Conservation (phyloP, 1,140 invertebrate species). For the Rhopalosiphum maidis region DNA sequence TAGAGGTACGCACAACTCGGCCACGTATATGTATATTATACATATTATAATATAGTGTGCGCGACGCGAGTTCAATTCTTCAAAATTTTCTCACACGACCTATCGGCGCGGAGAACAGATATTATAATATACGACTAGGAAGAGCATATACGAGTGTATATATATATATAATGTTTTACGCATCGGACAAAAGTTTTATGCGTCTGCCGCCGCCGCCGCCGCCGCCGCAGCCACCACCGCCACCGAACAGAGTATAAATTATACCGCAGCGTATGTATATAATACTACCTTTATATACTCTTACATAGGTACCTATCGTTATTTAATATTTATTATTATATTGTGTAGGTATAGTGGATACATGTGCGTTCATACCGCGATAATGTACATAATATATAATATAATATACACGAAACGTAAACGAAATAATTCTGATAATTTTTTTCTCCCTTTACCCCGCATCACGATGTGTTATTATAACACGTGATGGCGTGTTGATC, state of each 20-base stretch:
- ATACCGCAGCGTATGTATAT: neutral
- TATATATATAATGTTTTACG: neutral
- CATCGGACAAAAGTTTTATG: slow-evolving; percentile 28
- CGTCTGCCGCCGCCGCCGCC: neutral
- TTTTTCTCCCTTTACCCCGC: slow-evolving; percentile 20
- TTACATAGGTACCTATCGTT: neutral
- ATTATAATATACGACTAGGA: neutral
- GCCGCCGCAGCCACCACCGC: too few species aligned
- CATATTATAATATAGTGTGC: neutral
- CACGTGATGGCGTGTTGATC: neutral
- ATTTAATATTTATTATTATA: slow-evolving; percentile 3
- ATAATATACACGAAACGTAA: slow-evolving; percentile 11
- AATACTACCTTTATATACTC: neutral
- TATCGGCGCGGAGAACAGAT: slow-evolving; percentile 2
- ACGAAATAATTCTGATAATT: slow-evolving; percentile 13
- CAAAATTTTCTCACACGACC: slow-evolving; percentile 31
- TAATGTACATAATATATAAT: neutral
- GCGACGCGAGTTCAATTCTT: slow-evolving; percentile 9
- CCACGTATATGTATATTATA: neutral
- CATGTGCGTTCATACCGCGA: neutral
- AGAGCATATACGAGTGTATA: neutral
- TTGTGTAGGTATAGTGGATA: neutral
- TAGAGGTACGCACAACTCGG: neutral
- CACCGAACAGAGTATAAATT: slow-evolving; percentile 18
- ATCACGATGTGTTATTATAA: slow-evolving; percentile 2